Percentiles rank a stretch among this genome's conserved stretches.
phyloP scores from a whole-genome alignment of 2,888 invertebrate genomes.

The Acronicta alni region DNA sequence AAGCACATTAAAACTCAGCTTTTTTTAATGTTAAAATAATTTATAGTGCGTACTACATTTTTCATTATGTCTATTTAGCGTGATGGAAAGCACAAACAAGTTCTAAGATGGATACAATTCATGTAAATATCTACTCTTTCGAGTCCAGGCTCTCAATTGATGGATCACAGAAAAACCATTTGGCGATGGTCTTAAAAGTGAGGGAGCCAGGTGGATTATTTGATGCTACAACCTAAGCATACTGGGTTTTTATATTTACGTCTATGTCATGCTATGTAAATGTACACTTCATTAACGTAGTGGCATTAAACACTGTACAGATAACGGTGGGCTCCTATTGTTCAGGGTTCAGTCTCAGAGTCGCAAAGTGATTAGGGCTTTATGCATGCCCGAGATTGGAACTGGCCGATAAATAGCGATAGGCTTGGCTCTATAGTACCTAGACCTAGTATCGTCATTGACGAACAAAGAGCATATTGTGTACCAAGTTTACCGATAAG shows the following conservation, averaged over 20 bases:
- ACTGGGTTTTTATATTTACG: too few relatives aligned
- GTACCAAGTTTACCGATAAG: neutral
- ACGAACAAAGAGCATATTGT: slow-evolving; percentile 24
- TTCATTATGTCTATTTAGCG: too few relatives aligned
- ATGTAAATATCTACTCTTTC: too few relatives aligned
- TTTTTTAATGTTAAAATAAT: neutral
- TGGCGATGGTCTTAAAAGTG: too few relatives aligned
- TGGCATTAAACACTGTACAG: slow-evolving; percentile 6
- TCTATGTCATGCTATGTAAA: neutral
- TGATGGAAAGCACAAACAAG: too few relatives aligned
- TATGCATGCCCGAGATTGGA: slow-evolving; percentile 42
- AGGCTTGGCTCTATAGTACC: slow-evolving; percentile 21
- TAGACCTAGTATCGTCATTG: slow-evolving; percentile 36
- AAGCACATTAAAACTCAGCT: slow-evolving; percentile 8
- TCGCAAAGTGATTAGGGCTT: slow-evolving; percentile 36
- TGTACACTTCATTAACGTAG: slow-evolving; percentile 10
- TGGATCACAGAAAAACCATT: too few relatives aligned
- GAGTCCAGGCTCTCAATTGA: too few relatives aligned
- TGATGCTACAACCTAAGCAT: too few relatives aligned
- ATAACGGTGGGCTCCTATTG: slow-evolving; percentile 19
- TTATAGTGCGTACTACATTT: neutral
- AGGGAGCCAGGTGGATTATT: too few relatives aligned
- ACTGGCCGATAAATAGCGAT: slow-evolving; percentile 38
- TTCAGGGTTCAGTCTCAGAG: slow-evolving; percentile 18
- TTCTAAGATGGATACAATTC: too few relatives aligned